Base-by-base conservation (phyloP, 2,888 invertebrate species). In the Epicampocera succincta region DNA sequence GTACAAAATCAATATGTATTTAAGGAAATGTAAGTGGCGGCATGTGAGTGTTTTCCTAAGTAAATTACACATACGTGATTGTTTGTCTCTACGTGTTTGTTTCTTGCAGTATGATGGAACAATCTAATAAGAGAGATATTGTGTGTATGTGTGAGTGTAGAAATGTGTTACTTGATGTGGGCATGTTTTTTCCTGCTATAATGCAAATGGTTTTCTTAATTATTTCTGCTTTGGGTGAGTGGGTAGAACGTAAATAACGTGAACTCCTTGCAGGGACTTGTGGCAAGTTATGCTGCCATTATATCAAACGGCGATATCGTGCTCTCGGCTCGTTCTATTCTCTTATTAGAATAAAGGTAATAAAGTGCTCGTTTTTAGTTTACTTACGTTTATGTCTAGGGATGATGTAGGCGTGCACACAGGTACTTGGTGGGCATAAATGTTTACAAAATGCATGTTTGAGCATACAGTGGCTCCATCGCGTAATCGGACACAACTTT, bases 21-120 rank as follows among this genome's bases (percentile, higher is more conserved):
- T 72, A 54, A 58, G 46, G 17, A 69, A 63, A 63, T 73, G 13
- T 58, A 33, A 33, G 29, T 65, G 50, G n/a, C 6, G 17, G 58
- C n/a, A 29, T 73, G 25, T 63, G 66, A 54, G 33, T 76, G 48
- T 50, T 61, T 76, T 69, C 61, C 54, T 66, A 71, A 71, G 72
- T 63, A 76, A 81, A 73, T 81, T 76, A 63, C 48, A 42, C 42
- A 60, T 76, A 81, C 80, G 80, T 81, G 80, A 72, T 81, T 72
- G 50, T 81, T 73, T 54, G 15, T 61, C 29, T 81, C 42, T 56
- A 81, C 76, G 72, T 76, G 80, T 61, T 63, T 46, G 52, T 56
- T 63, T 29, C 54, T 56, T 63, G n/a, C n/a, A 33, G 29, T 17
- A 42, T 9, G 63, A 33, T 54, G 19, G 12, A 56, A 68, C 12